phyloP scores from a whole-genome alignment of 1,140 invertebrate genomes.

The Aplysia californica region DNA sequence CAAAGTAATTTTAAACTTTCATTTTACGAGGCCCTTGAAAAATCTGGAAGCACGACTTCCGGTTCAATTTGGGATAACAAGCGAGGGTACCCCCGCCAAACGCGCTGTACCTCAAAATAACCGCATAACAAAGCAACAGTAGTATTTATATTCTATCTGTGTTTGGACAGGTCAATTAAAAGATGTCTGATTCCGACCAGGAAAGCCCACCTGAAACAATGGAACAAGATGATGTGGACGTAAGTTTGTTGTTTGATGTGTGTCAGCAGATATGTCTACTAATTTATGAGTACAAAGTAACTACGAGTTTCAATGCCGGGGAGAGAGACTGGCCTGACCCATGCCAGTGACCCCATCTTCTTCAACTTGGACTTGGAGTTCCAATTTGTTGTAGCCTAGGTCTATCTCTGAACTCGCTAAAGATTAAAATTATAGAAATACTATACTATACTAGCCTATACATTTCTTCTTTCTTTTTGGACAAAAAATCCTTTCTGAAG shows the following conservation, averaged over 20 bases:
- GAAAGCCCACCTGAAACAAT: background rate
- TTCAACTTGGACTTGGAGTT: background rate
- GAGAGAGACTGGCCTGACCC: background rate
- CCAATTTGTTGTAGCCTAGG: background rate
- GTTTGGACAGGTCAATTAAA: background rate
- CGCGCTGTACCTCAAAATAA: no score
- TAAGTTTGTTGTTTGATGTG: background rate
- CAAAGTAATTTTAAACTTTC: no score
- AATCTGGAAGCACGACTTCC: no score
- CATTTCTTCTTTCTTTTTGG: no score
- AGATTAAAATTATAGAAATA: no score
- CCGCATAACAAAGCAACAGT: no score
- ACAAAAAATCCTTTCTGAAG: no score
- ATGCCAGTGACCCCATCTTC: background rate
- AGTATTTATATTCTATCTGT: background rate
- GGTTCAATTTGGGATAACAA: no score
- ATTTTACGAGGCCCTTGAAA: no score
- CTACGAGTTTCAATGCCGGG: background rate
- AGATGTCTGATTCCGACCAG: background rate
- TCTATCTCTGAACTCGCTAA: no score
- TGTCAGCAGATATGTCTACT: background rate
- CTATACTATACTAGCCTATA: no score
- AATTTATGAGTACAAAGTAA: background rate
- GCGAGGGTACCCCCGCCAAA: constrained; percentile 8
- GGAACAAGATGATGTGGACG: background rate